Evolutionary conservation across 2,113 vertebrate species (phyloP), one percentile per base, ranked within the genome.

Genomic region (Centropus unirufus): DNA sequence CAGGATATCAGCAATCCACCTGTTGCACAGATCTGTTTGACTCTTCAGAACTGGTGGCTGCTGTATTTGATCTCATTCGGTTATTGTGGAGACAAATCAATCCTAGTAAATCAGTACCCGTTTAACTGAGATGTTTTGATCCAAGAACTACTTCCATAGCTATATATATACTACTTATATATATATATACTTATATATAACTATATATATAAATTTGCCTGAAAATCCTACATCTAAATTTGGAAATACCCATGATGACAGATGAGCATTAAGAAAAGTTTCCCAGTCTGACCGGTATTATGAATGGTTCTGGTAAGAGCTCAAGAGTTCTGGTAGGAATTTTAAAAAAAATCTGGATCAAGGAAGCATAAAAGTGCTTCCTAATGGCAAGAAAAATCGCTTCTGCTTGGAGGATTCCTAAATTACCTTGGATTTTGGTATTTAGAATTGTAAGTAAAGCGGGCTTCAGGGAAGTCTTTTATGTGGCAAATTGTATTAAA

Each of bases 321-420:
- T 89, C 44, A 40, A 79, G 47, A 87, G 29, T 15, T 91, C 34
- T 78, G 64, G 10, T 0, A 84, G 59, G 22, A 76, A 82, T 20
- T 83, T 81, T 52, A 87, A 91, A 87, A 91, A 74, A 90, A 19
- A 81, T 72, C 74, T 89, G 54, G n/a, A 75, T 61, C 14, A 23
- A 40, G 8, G 49, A 89, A 92, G 87, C 66, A 87, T 90, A 51
- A 67, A 95, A 93, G 51, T 46, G 24, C 54, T 57, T 78, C 18
- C n/a, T 87, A 94, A 93, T 40, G 21, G 77, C 46, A 73, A 75
- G 58, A 87, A 92, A 89, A 97, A 96, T 97, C 81, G 92, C 30
- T 96, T 96, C 58, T 95, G 74, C 89, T 89, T 91, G 89, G 91
- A 92, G 77, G 78, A 79, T 93, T 97, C 91, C 70, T 91, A 75